These are phyloP conservation scores for Formica aserva DNA, from an alignment of 2,888 invertebrate species.

Conservation along the genomic window DNA sequence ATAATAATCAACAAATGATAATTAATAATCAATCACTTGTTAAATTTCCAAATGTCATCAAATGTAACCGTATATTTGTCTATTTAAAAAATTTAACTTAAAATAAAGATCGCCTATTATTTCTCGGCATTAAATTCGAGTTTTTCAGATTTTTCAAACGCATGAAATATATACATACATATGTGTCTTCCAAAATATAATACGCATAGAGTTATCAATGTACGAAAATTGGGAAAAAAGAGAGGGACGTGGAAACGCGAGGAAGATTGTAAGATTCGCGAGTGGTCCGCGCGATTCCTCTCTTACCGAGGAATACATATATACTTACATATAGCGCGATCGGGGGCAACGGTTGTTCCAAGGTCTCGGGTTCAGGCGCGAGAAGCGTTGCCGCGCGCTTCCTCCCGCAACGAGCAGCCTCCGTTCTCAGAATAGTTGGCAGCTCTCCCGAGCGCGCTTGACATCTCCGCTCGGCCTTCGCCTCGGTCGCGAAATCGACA, in stretches of 20 bases:
- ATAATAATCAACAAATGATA: background rate
- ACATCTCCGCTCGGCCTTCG: conserved; percentile 57
- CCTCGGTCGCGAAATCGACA: conserved; percentile 55
- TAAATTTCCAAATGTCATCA: background rate
- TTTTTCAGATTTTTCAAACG: background rate
- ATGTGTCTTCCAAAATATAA: background rate
- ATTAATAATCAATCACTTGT: conserved; percentile 13
- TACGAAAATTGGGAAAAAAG: background rate
- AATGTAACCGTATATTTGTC: background rate
- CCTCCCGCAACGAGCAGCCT: conserved; percentile 51
- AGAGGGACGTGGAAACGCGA: background rate
- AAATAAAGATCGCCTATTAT: background rate
- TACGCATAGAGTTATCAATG: background rate
- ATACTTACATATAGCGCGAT: conserved; percentile 50
- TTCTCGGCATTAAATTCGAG: background rate
- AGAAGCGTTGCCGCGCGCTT: conserved; percentile 47
- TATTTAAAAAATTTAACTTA: background rate
- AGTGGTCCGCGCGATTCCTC: conserved; percentile 41
- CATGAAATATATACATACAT: background rate
- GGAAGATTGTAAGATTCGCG: conserved; percentile 25
- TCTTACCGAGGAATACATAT: conserved; percentile 40
- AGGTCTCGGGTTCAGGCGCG: conserved; percentile 53
- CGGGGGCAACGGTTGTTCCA: conserved; percentile 57
- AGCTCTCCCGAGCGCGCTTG: conserved; percentile 51
- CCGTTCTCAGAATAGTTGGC: conserved; percentile 60